phyloP scores from a whole-genome alignment of 2,797 vertebrate species.

The Poecilia wingei region DNA sequence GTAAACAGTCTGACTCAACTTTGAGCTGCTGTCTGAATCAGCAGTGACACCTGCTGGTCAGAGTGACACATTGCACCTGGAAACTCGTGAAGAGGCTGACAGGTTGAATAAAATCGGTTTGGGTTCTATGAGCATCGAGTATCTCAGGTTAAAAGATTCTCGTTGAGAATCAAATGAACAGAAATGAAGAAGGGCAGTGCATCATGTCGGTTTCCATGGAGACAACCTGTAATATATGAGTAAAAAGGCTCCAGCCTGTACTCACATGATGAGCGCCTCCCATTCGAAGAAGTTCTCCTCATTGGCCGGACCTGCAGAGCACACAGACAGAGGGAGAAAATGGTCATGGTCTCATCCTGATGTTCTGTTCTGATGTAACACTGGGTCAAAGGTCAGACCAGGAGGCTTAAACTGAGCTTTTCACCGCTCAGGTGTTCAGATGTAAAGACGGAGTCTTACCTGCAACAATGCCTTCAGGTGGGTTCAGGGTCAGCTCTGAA shows the following conservation, averaged over 20 bases:
- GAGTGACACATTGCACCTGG: background rate
- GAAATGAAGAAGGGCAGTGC: background rate
- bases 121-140: background rate
- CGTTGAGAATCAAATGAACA: background rate
- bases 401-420: background rate
- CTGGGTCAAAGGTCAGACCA: background rate
- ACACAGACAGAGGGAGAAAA: slow-evolving; percentile 6
- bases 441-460: slow-evolving; percentile 77
- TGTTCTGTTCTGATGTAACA: background rate
- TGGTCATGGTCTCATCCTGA: background rate
- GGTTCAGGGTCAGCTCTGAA: slow-evolving; percentile 94
- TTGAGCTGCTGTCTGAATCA: background rate
- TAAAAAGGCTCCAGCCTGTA: slow-evolving; percentile 5
- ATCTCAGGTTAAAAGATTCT: background rate
- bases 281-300: slow-evolving; percentile 99
- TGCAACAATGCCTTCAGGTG: slow-evolving; percentile 97
- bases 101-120: background rate
- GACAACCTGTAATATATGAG: background rate
- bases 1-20: background rate
- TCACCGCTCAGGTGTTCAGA: background rate
- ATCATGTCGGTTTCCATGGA: background rate
- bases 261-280: slow-evolving; percentile 99
- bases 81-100: background rate
- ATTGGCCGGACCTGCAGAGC: slow-evolving; percentile 88
- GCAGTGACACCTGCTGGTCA: slow-evolving; percentile 28